phyloP scores from a whole-genome alignment of 2,888 invertebrate species.

The Metellina segmentata region DNA sequence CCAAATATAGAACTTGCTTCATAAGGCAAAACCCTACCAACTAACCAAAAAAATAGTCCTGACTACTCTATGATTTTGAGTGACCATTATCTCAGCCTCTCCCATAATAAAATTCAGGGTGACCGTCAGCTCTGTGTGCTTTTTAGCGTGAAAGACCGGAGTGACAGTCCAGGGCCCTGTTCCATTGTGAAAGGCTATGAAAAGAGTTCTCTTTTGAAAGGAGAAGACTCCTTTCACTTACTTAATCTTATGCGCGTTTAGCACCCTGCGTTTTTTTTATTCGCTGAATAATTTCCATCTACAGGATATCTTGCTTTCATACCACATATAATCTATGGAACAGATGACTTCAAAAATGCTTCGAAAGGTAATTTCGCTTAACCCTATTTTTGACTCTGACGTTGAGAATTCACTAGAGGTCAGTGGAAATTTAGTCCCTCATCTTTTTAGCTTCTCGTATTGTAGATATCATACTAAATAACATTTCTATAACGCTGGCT shows the following conservation, averaged over 20 bases:
- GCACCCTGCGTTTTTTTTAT: conserved; percentile 28
- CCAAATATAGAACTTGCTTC: too few species aligned
- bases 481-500: too few species aligned
- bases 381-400: too few species aligned
- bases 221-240: conserved; percentile 50
- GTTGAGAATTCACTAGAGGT: too few species aligned
- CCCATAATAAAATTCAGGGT: too few species aligned
- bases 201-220: conserved; percentile 31
- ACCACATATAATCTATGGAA: not conserved
- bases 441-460: too few species aligned
- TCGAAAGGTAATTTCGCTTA: not conserved
- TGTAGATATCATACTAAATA: too few species aligned
- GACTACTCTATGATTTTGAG: too few species aligned
- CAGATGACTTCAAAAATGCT: not conserved
- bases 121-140: conserved; percentile 14
- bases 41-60: too few species aligned
- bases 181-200: conserved; percentile 33
- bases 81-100: too few species aligned
- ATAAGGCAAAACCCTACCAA: too few species aligned
- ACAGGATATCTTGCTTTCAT: not conserved
- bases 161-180: conserved; percentile 48
- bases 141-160: conserved; percentile 38
- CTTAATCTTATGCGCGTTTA: conserved; percentile 58
- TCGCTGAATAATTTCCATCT: conserved; percentile 50
- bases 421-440: too few species aligned